These are phyloP conservation scores for human (Homo sapiens) DNA, from an alignment of 2,113 vertebrate species.

Conservation along the genomic window DNA sequence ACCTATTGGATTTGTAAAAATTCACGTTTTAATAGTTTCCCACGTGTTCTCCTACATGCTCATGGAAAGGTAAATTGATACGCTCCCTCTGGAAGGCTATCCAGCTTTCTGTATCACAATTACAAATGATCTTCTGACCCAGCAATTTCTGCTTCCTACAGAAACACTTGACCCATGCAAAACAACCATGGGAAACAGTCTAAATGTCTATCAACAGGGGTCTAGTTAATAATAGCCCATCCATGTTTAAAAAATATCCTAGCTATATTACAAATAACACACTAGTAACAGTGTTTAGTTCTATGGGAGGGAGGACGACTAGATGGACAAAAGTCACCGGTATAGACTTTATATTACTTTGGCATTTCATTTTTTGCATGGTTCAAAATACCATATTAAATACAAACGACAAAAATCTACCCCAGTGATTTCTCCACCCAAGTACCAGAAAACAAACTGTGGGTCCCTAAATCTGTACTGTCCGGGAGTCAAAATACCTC, in stretches of 20 bases:
- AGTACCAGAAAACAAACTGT: not conserved
- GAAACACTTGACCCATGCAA: not conserved
- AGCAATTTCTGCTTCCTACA: not conserved
- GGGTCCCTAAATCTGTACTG: not conserved
- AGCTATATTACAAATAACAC: not conserved
- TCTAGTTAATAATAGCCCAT: not conserved
- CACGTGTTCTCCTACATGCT: not conserved
- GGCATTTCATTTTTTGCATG: not conserved
- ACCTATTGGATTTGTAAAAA: not conserved
- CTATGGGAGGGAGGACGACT: not conserved
- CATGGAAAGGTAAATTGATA: not conserved
- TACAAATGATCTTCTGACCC: not conserved
- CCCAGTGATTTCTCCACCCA: not conserved
- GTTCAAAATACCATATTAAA: not conserved
- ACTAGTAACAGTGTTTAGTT: not conserved
- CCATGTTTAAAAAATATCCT: not conserved
- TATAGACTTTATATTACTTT: not conserved
- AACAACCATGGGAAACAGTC: not conserved
- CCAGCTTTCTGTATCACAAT: not conserved
- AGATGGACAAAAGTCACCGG: not conserved
- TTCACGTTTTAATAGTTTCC: not conserved
- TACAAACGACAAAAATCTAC: not conserved
- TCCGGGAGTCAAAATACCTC: not conserved
- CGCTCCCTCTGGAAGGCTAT: not conserved
- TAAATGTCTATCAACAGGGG: not conserved